A percentile compares a stretch with the other conserved stretches of the same genome.
phyloP scores from a whole-genome alignment of 2,888 invertebrate genomes.

The Habrosyne pyritoides region DNA sequence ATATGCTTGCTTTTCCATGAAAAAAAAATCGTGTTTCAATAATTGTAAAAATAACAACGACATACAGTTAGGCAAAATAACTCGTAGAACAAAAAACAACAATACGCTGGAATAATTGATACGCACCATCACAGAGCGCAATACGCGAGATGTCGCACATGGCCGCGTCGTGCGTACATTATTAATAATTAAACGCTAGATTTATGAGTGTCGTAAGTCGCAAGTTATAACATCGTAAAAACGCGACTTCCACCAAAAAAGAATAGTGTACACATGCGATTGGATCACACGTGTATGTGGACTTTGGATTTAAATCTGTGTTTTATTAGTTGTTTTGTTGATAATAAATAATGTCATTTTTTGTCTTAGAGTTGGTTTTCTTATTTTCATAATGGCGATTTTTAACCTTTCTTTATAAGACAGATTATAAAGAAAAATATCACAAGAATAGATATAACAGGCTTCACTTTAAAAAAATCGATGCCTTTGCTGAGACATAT shows the following conservation, averaged over 20 bases:
- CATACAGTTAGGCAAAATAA: no score
- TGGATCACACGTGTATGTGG: not conserved
- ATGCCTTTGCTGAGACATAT: no score
- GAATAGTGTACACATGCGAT: not conserved
- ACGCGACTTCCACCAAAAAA: not conserved
- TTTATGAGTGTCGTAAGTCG: constrained; percentile 39
- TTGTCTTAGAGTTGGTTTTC: no score
- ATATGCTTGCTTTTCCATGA: no score
- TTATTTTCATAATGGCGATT: no score
- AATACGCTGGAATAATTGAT: no score
- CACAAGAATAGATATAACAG: no score
- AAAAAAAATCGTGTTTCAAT: no score
- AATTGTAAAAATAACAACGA: no score
- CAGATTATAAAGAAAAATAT: no score
- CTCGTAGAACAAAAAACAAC: not conserved
- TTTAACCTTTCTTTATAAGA: no score
- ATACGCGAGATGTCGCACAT: constrained; percentile 29
- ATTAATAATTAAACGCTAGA: constrained; percentile 50
- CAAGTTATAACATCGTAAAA: constrained; percentile 33
- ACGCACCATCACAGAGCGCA: constrained; percentile 14
- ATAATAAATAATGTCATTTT: not conserved
- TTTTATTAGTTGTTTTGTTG: not conserved
- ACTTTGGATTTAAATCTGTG: not conserved
- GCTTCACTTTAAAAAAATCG: no score
- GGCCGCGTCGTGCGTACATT: constrained; percentile 35